A percentile compares a stretch with the other conserved stretches of the same genome.
phyloP scores from a whole-genome alignment of 2,113 vertebrate genomes.

The Ramphastos sulfuratus region DNA sequence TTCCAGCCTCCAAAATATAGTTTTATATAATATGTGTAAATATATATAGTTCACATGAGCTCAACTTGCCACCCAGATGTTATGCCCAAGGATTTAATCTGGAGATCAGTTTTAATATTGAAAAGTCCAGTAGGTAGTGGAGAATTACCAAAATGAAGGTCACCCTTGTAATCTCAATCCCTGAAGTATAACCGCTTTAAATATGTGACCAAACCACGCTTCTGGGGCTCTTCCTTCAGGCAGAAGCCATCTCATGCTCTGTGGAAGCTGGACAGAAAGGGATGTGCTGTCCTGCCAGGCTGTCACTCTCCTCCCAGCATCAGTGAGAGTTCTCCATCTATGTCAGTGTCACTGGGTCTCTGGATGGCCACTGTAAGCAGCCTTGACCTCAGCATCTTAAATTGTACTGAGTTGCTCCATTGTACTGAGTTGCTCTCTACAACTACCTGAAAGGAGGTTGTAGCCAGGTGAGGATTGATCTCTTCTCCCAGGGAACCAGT shows the following conservation, averaged over 20 bases:
- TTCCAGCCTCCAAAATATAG: too few species aligned
- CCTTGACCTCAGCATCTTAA: rapidly evolving
- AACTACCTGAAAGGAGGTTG: too few species aligned
- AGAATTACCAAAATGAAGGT: background rate
- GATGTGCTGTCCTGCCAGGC: background rate
- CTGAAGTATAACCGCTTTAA: background rate
- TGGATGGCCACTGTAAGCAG: background rate
- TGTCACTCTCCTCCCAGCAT: background rate
- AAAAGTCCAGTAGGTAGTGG: background rate
- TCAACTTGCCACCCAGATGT: background rate
- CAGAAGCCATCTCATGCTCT: background rate
- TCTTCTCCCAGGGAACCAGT: too few species aligned
- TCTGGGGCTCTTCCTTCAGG: background rate
- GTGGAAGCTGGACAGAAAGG: background rate
- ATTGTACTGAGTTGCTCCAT: background rate
- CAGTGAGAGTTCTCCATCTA: background rate
- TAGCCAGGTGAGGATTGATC: too few species aligned
- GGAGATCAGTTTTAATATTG: background rate
- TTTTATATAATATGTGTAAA: too few species aligned
- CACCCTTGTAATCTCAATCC: background rate
- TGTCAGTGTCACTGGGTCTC: rapidly evolving
- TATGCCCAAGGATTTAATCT: background rate
- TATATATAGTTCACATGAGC: background rate
- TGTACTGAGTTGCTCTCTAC: too few species aligned
- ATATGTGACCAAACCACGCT: background rate